phyloP scores from a whole-genome alignment of 2,888 invertebrate genomes.

The Aphelenchoides bicaudatus region DNA sequence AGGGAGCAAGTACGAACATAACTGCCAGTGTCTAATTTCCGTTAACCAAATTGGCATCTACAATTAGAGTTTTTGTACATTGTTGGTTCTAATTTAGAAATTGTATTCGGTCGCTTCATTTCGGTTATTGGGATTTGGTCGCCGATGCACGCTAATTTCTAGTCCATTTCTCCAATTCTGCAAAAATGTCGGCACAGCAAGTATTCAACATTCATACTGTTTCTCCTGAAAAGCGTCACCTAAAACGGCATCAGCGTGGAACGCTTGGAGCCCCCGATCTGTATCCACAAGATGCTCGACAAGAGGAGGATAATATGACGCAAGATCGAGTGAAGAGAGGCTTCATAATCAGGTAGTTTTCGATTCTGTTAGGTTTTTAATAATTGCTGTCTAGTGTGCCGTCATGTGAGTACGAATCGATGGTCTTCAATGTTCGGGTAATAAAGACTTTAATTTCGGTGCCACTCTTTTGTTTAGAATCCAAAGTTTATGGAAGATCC shows the following conservation, averaged over 20 bases:
- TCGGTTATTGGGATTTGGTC: no score
- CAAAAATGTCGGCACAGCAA: constrained; percentile 8
- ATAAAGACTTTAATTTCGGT: neutral
- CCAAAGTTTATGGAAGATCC: constrained; percentile 26
- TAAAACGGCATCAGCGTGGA: constrained; percentile 10
- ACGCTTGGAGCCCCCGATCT: constrained; percentile 42
- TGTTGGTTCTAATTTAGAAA: no score
- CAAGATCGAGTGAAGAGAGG: constrained; percentile 42
- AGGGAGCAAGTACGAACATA: no score
- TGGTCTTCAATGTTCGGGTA: constrained; percentile 39
- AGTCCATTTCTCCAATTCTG: no score
- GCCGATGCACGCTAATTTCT: no score
- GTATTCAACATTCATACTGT: constrained; percentile 9
- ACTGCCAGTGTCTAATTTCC: no score
- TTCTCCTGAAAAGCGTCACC: constrained; percentile 12
- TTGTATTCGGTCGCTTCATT: no score
- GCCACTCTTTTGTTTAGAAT: constrained; percentile 13
- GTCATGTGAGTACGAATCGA: constrained; percentile 43
- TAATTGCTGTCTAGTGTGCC: no score
- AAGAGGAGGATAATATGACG: constrained; percentile 50
- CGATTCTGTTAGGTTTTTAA: no score
- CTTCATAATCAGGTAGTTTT: constrained; percentile 35
- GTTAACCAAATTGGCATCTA: no score
- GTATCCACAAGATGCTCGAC: constrained; percentile 44
- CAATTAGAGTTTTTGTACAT: no score